Evolutionary conservation across 2,888 invertebrate genomes (phyloP).

Genomic region (Itoplectis maculator): DNA sequence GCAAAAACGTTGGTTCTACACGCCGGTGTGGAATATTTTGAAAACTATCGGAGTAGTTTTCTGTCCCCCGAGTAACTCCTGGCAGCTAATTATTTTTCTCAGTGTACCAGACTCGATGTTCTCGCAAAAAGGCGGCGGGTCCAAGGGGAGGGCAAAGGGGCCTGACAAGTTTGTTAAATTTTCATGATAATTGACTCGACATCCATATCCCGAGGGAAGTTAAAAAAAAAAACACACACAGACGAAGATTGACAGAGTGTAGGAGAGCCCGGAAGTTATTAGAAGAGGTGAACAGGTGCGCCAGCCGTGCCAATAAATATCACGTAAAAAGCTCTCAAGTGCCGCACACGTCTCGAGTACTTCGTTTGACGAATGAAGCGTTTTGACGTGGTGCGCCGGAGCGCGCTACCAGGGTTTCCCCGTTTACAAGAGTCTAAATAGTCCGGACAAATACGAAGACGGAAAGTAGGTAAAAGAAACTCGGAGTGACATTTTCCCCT

Average conservation of each 20-base stretch:
- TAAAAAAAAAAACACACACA: background rate
- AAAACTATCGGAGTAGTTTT: too few species aligned
- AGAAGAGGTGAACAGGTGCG: constrained; percentile 18
- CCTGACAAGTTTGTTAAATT: background rate
- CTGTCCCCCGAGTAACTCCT: background rate
- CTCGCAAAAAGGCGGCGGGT: background rate
- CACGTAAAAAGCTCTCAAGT: constrained; percentile 22
- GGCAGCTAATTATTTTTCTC: background rate
- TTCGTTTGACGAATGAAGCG: constrained; percentile 25
- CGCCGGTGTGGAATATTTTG: too few species aligned
- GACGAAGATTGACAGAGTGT: constrained; percentile 14
- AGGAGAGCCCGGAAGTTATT: background rate
- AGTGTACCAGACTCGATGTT: background rate
- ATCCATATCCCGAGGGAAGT: background rate
- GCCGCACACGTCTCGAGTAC: constrained; percentile 17
- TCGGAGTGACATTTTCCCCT: background rate
- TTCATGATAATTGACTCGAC: constrained; percentile 24
- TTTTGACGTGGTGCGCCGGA: constrained; percentile 5
- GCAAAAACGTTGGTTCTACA: too few species aligned
- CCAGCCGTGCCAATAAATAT: constrained; percentile 17
- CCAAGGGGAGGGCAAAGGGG: background rate
- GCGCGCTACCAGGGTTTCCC: background rate
- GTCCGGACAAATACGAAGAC: background rate
- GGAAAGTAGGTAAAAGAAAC: background rate
- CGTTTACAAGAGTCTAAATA: constrained; percentile 4